phyloP scores from a whole-genome alignment of 2,888 invertebrate species.

The Luperina testacea region DNA sequence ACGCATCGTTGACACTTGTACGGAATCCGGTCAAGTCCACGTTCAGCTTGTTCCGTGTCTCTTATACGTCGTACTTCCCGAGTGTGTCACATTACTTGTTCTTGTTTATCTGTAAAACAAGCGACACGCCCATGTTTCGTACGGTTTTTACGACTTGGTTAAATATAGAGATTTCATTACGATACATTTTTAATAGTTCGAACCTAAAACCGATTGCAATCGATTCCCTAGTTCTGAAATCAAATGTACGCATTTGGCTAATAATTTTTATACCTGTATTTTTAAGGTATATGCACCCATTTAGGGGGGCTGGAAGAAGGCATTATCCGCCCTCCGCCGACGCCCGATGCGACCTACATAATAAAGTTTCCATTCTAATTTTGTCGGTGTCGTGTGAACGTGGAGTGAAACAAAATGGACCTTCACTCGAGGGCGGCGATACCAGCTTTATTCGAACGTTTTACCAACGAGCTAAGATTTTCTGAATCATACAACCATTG shows the following conservation, averaged over 20 bases:
- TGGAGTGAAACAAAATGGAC: neutral
- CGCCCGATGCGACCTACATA: neutral
- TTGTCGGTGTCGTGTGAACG: neutral
- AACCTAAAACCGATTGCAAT: no score
- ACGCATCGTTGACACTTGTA: conserved; percentile 61
- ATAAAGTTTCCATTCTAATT: neutral
- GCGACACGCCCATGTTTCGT: neutral
- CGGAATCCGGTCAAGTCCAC: conserved; percentile 66
- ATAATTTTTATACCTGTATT: no score
- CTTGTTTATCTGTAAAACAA: conserved; percentile 1
- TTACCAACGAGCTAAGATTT: conserved; percentile 6
- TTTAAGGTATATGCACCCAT: no score
- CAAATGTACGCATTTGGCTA: no score
- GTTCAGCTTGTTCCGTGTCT: conserved; percentile 47
- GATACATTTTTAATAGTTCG: neutral
- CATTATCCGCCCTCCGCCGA: no score
- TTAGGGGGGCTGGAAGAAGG: no score
- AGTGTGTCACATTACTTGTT: conserved; percentile 4
- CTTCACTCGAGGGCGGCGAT: neutral
- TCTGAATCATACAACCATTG: conserved; percentile 56
- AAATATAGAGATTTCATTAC: neutral
- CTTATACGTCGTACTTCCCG: conserved; percentile 7
- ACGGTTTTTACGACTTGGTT: neutral
- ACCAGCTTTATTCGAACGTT: neutral
- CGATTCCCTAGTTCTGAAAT: no score